Evolutionary conservation across 2,888 invertebrate species (phyloP), one percentile per base, ranked within the genome.

Genomic region (Lypha dubia): DNA sequence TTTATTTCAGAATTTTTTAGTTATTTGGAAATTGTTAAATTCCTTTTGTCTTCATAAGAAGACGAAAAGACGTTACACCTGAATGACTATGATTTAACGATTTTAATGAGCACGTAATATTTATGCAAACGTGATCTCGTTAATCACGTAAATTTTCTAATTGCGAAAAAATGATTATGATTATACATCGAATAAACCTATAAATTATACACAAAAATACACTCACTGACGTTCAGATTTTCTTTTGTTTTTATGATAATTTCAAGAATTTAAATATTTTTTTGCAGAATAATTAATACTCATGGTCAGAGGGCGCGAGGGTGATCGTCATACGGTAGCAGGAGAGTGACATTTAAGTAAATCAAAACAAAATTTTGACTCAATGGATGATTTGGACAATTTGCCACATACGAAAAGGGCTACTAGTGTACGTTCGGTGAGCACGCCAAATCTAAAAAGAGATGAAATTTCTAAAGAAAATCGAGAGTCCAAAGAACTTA

Each of bases 311-410:
- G 58, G 67, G 58, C 67, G 65, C n/a, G n/a, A n/a, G 32, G 92
- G 90, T n/a, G 93, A 94, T 49, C 90, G 92, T 0, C 92, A 92
- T 79, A 92, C 92, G 0, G 90, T 92, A 46, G 94, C 93, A 83
- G 93, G 93, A 44, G 94, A 94, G 53, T 88, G 93, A 87, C 88
- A 93, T 90, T 84, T 90, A 22, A 88, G 88, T 0, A 87, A 89
- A 79, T 89, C 89, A 89, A 93, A 86, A 22, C 87, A 83, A 8
- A 91, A 90, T 35, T 87, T 90, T 3, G 89, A 90, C 73, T 91
- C 89, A 3, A 86, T 89, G 6, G 91, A 90, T 35, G 91, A 92
- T 28, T 87, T 90, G 15, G 80, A 88, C 28, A 80, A 70, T 60
- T 11, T 77, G 9, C 86, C 88, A 6, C 88, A 88, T 0, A 86